These are phyloP conservation scores for Lepidocolaptes lacrymiger DNA, from an alignment of 2,797 vertebrate species.

Conservation along the genomic window DNA sequence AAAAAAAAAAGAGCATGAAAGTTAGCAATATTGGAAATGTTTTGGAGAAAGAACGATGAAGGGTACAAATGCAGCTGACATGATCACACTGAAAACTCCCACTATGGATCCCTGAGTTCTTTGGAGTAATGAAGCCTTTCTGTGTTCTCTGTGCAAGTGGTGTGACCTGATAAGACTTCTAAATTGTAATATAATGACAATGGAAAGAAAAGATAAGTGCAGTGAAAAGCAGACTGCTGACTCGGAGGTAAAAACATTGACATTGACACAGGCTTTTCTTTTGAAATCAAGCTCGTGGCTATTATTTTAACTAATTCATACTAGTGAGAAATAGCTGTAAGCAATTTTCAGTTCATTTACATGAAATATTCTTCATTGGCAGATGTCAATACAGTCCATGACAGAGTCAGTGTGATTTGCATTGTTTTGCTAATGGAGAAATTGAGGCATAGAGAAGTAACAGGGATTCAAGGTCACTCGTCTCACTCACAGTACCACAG, in stretches of 20 bases:
- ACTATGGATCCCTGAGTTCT: not conserved
- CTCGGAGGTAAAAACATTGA: not conserved
- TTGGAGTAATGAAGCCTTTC: not conserved
- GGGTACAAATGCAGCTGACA: not conserved
- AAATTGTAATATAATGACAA: not conserved
- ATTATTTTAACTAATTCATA: not conserved
- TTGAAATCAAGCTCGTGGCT: not conserved
- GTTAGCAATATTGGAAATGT: not conserved
- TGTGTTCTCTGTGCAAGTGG: not conserved
- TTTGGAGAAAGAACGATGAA: not conserved
- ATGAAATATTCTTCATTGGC: not conserved
- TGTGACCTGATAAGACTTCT: conserved; percentile 5
- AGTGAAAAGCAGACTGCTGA: not conserved
- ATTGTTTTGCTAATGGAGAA: not conserved
- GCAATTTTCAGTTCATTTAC: not conserved
- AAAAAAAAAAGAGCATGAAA: not conserved
- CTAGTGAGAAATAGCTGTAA: not conserved
- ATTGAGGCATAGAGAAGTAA: not conserved
- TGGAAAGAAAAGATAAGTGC: not conserved
- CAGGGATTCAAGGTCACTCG: not conserved
- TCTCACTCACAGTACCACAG: not conserved
- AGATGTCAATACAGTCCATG: not conserved
- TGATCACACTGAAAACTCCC: not conserved
- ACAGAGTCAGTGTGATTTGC: not conserved
- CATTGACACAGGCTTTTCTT: not conserved